A percentile compares a stretch with the other conserved stretches of the same genome.
Conservation (phyloP, 2,113 vertebrate genomes). For the Sialia sialis region DNA sequence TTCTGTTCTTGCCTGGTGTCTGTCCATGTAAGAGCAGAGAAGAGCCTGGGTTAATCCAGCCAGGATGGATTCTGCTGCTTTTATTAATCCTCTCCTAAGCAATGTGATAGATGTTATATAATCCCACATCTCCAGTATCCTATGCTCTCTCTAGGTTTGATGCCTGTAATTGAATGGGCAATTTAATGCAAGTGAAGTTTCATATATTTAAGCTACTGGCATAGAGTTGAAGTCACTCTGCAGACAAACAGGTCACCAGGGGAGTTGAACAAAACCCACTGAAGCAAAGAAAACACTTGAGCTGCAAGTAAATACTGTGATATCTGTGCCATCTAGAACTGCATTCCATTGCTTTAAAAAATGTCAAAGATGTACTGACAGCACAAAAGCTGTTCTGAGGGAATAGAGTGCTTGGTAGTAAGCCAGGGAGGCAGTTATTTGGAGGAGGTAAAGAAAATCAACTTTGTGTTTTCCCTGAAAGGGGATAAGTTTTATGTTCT, state of each 20-base stretch:
- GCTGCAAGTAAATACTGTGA: not conserved
- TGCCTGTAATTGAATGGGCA: accelerated
- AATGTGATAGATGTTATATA: accelerated
- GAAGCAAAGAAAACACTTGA: not conserved
- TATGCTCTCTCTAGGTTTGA: not conserved
- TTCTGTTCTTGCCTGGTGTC: not conserved
- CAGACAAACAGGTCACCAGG: not conserved
- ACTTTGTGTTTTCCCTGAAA: not conserved
- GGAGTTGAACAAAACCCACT: not conserved
- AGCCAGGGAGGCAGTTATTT: not conserved
- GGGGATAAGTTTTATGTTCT: not conserved
- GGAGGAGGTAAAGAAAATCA: not conserved
- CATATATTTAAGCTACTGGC: not conserved
- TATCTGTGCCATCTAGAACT: not conserved
- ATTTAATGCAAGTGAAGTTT: not conserved
- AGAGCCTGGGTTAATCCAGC: not conserved
- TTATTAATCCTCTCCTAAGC: not conserved
- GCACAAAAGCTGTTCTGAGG: not conserved
- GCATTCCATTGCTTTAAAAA: not conserved
- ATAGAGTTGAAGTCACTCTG: not conserved
- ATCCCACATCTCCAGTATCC: not conserved
- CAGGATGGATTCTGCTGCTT: not conserved
- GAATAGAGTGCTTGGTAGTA: not conserved
- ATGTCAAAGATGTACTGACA: not conserved
- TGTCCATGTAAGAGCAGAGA: not conserved